Conservation (phyloP, 2,888 invertebrate species). For the Cosmia pyralina region DNA sequence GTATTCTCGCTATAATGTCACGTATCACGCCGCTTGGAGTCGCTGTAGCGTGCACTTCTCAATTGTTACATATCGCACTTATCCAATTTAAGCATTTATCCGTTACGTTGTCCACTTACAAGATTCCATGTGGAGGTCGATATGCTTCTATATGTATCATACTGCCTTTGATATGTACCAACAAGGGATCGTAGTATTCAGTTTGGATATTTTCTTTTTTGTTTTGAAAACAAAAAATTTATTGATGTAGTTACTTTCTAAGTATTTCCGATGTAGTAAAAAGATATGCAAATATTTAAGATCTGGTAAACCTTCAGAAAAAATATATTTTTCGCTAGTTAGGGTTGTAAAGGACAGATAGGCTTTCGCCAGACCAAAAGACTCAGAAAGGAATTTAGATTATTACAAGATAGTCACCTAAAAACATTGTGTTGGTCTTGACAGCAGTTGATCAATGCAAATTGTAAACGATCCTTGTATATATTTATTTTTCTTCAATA, state of each 20-base stretch:
- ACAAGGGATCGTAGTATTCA: background rate
- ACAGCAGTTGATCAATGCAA: background rate
- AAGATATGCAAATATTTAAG: background rate
- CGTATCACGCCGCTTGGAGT: conserved; percentile 25
- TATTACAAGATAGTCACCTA: background rate
- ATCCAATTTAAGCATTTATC: conserved; percentile 56
- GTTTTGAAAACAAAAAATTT: background rate
- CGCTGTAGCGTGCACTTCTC: conserved; percentile 31
- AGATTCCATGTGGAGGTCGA: conserved; percentile 35
- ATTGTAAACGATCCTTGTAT: too few relatives aligned
- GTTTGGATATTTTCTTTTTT: background rate
- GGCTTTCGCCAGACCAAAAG: background rate
- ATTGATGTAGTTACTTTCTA: background rate
- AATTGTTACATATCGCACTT: conserved; percentile 52
- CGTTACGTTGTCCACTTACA: conserved; percentile 19
- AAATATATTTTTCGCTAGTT: background rate
- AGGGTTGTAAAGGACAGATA: background rate
- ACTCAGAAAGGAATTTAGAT: background rate
- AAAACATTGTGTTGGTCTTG: background rate
- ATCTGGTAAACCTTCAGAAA: background rate
- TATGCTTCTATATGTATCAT: conserved; percentile 24
- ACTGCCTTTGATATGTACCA: background rate
- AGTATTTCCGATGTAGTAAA: background rate
- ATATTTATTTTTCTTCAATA: background rate
- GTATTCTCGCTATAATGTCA: too few relatives aligned